Conservation (phyloP, 2,888 invertebrate genomes). For the Dorcus hopei region DNA sequence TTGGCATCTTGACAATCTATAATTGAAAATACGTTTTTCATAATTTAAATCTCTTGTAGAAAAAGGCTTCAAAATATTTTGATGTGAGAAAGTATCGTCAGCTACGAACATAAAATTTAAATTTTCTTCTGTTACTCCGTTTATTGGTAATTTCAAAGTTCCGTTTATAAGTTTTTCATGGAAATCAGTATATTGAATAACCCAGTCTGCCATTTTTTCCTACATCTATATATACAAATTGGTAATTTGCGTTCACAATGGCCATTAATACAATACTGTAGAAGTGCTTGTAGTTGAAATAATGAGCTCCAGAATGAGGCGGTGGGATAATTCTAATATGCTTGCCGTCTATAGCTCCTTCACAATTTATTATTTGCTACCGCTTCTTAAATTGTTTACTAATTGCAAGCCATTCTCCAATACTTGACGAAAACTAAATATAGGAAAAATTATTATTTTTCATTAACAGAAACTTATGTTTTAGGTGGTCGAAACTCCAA, state of each 20-base stretch:
- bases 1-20: no score
- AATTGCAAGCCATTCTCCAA: background rate
- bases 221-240: conserved; percentile 3
- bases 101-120: background rate
- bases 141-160: background rate
- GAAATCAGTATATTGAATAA: background rate
- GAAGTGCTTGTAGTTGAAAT: conserved; percentile 1
- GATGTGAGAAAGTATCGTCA: background rate
- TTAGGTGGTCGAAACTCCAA: no score
- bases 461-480: no score
- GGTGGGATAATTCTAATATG: background rate
- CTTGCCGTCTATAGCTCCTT: conserved; percentile 3
- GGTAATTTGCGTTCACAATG: background rate
- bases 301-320: conserved; percentile 2
- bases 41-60: no score
- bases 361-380: conserved; percentile 3
- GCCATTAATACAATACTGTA: conserved; percentile 6
- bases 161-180: background rate
- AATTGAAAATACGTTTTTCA: no score
- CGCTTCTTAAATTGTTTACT: background rate
- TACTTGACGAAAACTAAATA: background rate
- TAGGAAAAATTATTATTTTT: no score
- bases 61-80: no score
- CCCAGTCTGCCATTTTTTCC: conserved; percentile 5
- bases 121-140: background rate